These are phyloP conservation scores for Falco columbarius DNA, from an alignment of 2,797 vertebrate species.

Conservation along the genomic window DNA sequence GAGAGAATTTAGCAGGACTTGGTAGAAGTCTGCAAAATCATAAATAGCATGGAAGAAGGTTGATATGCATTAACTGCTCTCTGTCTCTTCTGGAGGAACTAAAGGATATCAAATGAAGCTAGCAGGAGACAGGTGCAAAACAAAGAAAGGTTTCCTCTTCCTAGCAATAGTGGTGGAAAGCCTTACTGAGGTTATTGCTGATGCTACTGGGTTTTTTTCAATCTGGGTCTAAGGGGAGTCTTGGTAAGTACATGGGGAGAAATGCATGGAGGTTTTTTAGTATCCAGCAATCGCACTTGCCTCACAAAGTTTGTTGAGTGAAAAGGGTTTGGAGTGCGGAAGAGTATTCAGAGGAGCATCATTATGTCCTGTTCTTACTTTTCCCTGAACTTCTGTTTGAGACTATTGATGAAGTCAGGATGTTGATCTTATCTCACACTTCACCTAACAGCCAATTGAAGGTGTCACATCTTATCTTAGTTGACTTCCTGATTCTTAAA, in stretches of 20 bases:
- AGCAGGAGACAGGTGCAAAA: neutral
- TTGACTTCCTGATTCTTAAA: neutral
- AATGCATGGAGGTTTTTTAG: neutral
- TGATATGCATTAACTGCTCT: neutral
- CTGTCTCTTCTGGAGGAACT: neutral
- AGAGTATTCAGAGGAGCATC: neutral
- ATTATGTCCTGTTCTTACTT: neutral
- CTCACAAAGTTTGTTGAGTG: neutral
- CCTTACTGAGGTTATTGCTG: neutral
- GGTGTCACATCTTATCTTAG: rapidly evolving
- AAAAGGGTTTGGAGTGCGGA: neutral
- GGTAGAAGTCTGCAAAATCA: neutral
- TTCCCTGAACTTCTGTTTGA: neutral
- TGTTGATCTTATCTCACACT: neutral
- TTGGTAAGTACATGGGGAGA: neutral
- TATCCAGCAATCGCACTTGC: neutral
- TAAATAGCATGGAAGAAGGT: neutral
- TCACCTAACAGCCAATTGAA: neutral
- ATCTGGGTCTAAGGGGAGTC: neutral
- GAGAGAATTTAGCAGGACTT: neutral
- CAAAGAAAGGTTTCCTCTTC: neutral
- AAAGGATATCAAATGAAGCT: neutral
- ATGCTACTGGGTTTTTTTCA: neutral
- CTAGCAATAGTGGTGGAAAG: neutral
- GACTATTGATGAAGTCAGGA: neutral